Conservation (phyloP, 30 jellyfish, hydroid and myxozoan species). For the Aurelia coerulea region DNA sequence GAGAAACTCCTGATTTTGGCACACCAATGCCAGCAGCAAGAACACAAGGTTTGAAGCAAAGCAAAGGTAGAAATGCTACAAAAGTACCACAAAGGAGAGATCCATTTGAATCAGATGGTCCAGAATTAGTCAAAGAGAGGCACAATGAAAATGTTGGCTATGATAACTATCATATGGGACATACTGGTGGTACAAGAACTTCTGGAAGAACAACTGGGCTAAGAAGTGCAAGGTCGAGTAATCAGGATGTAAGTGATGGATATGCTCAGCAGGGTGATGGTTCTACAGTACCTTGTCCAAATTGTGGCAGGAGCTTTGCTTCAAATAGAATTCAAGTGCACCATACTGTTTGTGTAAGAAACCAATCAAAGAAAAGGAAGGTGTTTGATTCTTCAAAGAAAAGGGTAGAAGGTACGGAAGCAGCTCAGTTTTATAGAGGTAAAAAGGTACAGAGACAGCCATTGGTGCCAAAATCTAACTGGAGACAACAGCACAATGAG, state of each 20-base stretch:
- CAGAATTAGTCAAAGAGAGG: slow-evolving; percentile 14
- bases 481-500: slow-evolving; percentile 92
- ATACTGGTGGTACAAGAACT: slow-evolving; percentile 3
- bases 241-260: background rate
- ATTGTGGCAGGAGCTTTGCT: slow-evolving; percentile 87
- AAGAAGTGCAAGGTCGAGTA: background rate
- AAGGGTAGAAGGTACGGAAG: slow-evolving; percentile 87
- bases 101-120: slow-evolving; percentile 18
- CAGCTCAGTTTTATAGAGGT: slow-evolving; percentile 53
- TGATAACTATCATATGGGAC: slow-evolving; percentile 63
- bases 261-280: slow-evolving; percentile 1
- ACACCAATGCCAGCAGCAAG: background rate
- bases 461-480: slow-evolving; percentile 63
- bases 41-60: background rate
- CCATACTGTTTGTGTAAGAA: slow-evolving; percentile 65
- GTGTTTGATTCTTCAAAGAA: slow-evolving; percentile 89
- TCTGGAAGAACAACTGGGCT: slow-evolving; percentile 31
- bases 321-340: slow-evolving; percentile 82
- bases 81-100: slow-evolving; percentile 55
- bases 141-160: slow-evolving; percentile 22
- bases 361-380: slow-evolving; percentile 61
- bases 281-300: slow-evolving; percentile 62
- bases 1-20: background rate
- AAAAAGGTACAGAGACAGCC: slow-evolving; percentile 17
- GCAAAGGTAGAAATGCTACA: slow-evolving; percentile 7